Percentiles rank a stretch among this genome's conserved stretches.
Evolutionary conservation across 2,797 vertebrate genomes (phyloP).

Genomic region (Enteromius anoplus): DNA sequence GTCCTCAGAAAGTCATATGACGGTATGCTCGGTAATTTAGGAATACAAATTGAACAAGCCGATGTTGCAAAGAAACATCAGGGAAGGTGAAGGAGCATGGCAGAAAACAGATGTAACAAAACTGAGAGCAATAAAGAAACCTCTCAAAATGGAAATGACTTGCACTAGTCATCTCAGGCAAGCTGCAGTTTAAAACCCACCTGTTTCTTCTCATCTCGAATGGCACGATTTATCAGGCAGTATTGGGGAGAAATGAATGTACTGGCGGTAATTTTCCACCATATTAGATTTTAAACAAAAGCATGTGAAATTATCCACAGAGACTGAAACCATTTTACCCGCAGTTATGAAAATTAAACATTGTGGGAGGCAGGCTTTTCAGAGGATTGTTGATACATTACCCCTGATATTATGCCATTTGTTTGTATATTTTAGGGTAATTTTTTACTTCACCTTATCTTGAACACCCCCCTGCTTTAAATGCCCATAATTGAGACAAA

Average conservation of each 20-base stretch:
- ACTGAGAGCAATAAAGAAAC: constrained; percentile 46
- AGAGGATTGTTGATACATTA: constrained; percentile 60
- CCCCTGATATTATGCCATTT: constrained; percentile 46
- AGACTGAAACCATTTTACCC: constrained; percentile 39
- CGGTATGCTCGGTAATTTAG: constrained; percentile 33
- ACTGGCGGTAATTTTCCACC: constrained; percentile 52
- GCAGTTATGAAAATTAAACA: constrained; percentile 59
- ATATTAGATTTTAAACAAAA: constrained; percentile 55
- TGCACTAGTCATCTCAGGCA: constrained; percentile 26
- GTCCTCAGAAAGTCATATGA: constrained; percentile 39
- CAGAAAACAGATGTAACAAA: constrained; percentile 52
- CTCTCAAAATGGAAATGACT: constrained; percentile 55
- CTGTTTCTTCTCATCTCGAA: constrained; percentile 35
- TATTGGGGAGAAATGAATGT: constrained; percentile 19
- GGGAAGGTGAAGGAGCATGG: constrained; percentile 40
- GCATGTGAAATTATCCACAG: constrained; percentile 36
- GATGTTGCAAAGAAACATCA: constrained; percentile 20
- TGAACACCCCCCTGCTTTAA: constrained; percentile 64
- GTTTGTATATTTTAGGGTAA: constrained; percentile 61
- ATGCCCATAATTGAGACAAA: constrained; percentile 73
- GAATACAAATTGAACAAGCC: constrained; percentile 44
- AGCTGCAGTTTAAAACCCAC: constrained; percentile 35
- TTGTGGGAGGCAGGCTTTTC: constrained; percentile 21
- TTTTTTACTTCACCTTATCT: constrained; percentile 65
- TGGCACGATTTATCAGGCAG: constrained; percentile 36